Evolutionary conservation across 1,140 invertebrate genomes (phyloP).

Genomic region (Calephelis virginiensis): DNA sequence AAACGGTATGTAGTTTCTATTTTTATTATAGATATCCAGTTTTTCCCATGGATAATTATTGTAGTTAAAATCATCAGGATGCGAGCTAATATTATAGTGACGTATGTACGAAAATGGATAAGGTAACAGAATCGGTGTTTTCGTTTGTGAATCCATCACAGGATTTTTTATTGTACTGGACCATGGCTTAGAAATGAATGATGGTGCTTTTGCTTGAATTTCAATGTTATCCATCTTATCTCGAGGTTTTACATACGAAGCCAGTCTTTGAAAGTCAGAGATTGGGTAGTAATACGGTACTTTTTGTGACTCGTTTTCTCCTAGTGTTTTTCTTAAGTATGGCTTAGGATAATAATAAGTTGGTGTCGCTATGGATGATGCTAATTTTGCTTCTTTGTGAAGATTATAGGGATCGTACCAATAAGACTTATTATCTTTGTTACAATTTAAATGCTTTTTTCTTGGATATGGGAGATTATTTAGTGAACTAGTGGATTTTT

Average conservation of each 20-base stretch:
- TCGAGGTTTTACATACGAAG: conserved; percentile 39
- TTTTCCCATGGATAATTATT: conserved; percentile 43
- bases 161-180: neutral
- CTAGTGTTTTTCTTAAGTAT: conserved; percentile 36
- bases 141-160: neutral
- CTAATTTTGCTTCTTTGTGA: conserved; percentile 30
- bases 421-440: conserved; percentile 37
- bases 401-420: conserved; percentile 53
- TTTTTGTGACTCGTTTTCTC: conserved; percentile 40
- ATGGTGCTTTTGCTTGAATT: neutral
- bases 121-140: conserved; percentile 35
- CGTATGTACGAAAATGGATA: conserved; percentile 53
- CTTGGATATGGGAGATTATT: neutral
- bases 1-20: conserved; percentile 30
- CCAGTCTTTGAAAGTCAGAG: conserved; percentile 47
- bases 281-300: conserved; percentile 55
- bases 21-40: conserved; percentile 34
- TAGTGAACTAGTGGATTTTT: conserved; percentile 20
- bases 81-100: conserved; percentile 39
- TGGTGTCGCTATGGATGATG: conserved; percentile 27
- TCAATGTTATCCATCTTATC: neutral
- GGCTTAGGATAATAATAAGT: conserved; percentile 26
- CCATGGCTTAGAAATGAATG: too few species aligned
- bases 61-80: conserved; percentile 41
- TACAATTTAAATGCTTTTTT: neutral